phyloP scores from a whole-genome alignment of 2,888 invertebrate species.

The Platynereis dumerilii region DNA sequence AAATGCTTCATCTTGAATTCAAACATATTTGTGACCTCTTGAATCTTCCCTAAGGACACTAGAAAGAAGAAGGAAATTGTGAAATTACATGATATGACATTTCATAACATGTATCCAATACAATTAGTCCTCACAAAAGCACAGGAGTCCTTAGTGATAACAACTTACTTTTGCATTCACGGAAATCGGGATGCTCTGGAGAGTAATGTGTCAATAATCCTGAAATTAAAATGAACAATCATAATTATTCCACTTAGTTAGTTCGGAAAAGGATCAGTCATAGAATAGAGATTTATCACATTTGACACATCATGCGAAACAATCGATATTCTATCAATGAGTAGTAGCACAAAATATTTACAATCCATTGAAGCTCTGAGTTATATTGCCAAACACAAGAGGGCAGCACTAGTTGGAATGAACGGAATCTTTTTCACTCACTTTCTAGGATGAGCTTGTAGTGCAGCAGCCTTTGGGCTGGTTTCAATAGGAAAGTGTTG shows the following conservation, averaged over 20 bases:
- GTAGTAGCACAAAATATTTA: too few relatives aligned
- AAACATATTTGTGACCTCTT: constrained; percentile 61
- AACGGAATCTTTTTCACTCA: too few relatives aligned
- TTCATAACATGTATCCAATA: constrained; percentile 67
- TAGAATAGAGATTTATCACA: too few relatives aligned
- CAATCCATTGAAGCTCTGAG: too few relatives aligned
- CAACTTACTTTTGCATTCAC: constrained; percentile 60
- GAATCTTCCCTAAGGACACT: constrained; percentile 69
- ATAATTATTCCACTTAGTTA: too few relatives aligned
- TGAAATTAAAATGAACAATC: constrained; percentile 53
- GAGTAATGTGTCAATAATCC: constrained; percentile 75
- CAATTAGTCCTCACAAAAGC: constrained; percentile 67
- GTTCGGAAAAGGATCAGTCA: too few relatives aligned
- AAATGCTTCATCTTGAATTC: constrained; percentile 28
- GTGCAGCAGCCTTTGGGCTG: constrained; percentile 83
- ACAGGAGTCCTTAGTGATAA: constrained; percentile 66
- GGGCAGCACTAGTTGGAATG: too few relatives aligned
- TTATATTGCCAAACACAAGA: too few relatives aligned
- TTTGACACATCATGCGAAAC: too few relatives aligned
- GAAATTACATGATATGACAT: background rate
- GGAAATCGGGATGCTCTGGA: constrained; percentile 58
- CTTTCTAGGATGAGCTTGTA: constrained; percentile 80
- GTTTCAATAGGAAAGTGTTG: constrained; percentile 80
- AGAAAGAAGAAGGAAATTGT: background rate
- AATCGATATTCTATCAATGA: too few relatives aligned